Evolutionary conservation across 2,888 invertebrate genomes (phyloP), one percentile per base, ranked within the genome.

Genomic region (Paralinhomoeus sp.): DNA sequence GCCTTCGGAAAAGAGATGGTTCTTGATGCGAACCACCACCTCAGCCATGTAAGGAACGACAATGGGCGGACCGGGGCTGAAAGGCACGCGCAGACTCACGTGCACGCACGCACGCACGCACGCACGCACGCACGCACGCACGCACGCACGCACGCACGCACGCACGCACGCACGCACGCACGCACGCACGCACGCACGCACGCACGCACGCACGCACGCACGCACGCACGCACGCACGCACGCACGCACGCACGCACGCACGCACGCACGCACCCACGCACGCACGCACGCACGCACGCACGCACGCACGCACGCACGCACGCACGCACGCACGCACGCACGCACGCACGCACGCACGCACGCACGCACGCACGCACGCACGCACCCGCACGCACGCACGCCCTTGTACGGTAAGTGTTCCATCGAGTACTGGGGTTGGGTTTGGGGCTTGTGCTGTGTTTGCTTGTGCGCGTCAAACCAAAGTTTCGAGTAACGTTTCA

Each of bases 61-160:
- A n/a, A n/a, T n/a, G n/a, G n/a, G n/a, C n/a, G n/a, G n/a, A n/a
- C n/a, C n/a, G n/a, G n/a, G n/a, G n/a, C n/a, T n/a, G n/a, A n/a
- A n/a, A n/a, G n/a, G n/a, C n/a, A n/a, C n/a, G n/a, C n/a, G n/a
- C n/a, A n/a, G n/a, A 27, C 27, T 27, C 27, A 37, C 45, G 27
- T 36, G 22, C 45, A 45, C 45, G 40, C 45, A 45, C 45, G 40
- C 45, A 45, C 44, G 40, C 45, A 45, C 37, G 40, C 45, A 45
- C 45, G 40, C 45, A 45, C 34, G 40, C 45, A 45, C 45, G 43
- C 45, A 45, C 45, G 43, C 45, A 45, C 45, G 37, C 45, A 45
- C 37, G 43, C 45, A 45, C 45, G 43, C 45, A 45, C 45, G 43
- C 45, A 45, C 45, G 37, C 45, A 45, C 45, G 43, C 45, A 45